Conservation (phyloP, 2,113 vertebrate genomes). For the Cephalopterus ornatus region DNA sequence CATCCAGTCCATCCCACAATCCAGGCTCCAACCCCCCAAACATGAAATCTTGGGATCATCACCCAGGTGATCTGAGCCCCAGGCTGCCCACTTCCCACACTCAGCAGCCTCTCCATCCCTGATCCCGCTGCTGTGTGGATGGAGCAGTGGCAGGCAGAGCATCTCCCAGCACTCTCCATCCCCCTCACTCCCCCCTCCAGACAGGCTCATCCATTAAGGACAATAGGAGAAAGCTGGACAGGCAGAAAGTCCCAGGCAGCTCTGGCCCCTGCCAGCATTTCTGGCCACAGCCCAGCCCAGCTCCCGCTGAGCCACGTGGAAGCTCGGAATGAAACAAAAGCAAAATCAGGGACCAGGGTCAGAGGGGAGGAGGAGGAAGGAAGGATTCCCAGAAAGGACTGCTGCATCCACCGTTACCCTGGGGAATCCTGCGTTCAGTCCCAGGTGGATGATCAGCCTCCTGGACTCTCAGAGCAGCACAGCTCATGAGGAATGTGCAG, state of each 20-base stretch:
- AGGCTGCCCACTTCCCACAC: neutral
- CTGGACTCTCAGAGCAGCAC: neutral
- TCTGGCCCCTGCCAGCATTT: accelerated
- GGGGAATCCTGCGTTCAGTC: neutral
- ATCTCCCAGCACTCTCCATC: neutral
- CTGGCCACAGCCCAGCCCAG: neutral
- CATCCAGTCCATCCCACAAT: neutral
- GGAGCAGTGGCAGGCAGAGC: neutral
- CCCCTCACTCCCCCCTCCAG: neutral
- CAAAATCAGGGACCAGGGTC: neutral
- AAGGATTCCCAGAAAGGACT: neutral
- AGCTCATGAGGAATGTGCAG: accelerated
- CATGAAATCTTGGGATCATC: neutral
- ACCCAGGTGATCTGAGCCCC: accelerated
- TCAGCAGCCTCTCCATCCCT: neutral
- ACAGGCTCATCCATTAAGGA: neutral
- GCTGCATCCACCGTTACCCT: accelerated
- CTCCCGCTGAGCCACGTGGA: neutral
- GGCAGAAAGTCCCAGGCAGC: neutral
- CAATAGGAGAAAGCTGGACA: neutral
- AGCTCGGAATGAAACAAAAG: neutral
- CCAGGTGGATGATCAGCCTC: neutral
- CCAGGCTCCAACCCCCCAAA: neutral
- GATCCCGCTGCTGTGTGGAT: neutral
- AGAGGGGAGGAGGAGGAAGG: neutral